phyloP scores from a whole-genome alignment of 2,113 vertebrate species.

The Anoura caudifer region DNA sequence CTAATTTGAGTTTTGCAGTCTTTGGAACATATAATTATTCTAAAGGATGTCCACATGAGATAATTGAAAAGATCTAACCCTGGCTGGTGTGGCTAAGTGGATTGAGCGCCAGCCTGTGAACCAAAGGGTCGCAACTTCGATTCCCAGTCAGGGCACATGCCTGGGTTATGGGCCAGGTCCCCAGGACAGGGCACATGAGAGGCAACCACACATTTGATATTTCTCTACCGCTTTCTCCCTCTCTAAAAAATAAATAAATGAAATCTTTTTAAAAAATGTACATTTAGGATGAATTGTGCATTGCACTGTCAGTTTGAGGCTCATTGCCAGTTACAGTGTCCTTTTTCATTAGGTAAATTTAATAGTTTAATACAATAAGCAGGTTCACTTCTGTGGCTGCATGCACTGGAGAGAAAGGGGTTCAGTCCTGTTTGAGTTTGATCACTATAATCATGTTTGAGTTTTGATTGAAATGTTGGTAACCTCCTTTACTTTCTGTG shows the following conservation, averaged over 20 bases:
- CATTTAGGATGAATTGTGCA: not conserved
- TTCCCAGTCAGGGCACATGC: too few relatives aligned
- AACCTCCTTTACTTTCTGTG: not conserved
- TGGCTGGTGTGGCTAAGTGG: too few relatives aligned
- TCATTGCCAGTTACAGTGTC: not conserved
- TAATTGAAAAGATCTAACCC: not conserved
- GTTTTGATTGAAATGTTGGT: constrained; percentile 21
- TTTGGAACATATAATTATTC: not conserved
- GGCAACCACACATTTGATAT: too few relatives aligned
- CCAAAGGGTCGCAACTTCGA: too few relatives aligned
- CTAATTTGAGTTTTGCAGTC: not conserved
- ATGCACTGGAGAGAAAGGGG: not conserved
- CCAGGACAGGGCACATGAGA: too few relatives aligned
- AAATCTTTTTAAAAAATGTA: too few relatives aligned
- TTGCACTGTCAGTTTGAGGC: not conserved
- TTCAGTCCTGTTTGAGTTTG: not conserved
- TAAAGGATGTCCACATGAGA: not conserved
- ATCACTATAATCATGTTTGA: not conserved
- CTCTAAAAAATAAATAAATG: too few relatives aligned
- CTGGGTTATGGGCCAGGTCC: too few relatives aligned
- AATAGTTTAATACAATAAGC: not conserved
- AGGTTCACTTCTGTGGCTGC: not conserved
- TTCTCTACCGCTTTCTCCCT: too few relatives aligned
- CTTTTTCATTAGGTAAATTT: not conserved
- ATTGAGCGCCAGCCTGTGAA: too few relatives aligned